Percentiles rank a stretch among this genome's conserved stretches.
Evolutionary conservation across 2,888 invertebrate species (phyloP).

Genomic region (Macaria liturata): DNA sequence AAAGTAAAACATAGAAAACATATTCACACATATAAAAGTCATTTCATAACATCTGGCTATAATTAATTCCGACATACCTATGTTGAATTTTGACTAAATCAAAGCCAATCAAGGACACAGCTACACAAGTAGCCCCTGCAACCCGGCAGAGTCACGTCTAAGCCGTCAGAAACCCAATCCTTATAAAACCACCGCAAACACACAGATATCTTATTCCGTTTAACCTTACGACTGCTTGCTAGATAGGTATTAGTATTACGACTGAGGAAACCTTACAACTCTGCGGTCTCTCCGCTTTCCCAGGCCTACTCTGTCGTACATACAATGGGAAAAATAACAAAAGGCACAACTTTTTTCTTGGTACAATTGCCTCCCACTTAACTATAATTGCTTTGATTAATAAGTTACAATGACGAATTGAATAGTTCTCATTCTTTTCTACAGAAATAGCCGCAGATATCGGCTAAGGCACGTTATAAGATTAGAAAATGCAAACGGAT

Average conservation of each 20-base stretch:
- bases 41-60: no score
- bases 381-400: no score
- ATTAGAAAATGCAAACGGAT: slow-evolving; percentile 80
- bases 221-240: slow-evolving; percentile 82
- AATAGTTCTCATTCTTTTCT: no score
- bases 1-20: no score
- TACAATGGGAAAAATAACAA: slow-evolving; percentile 21
- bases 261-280: slow-evolving; percentile 77
- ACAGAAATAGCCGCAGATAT: slow-evolving; percentile 27
- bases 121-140: background rate
- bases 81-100: no score
- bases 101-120: background rate
- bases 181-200: slow-evolving; percentile 52
- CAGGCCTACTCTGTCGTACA: slow-evolving; percentile 29
- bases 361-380: no score
- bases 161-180: slow-evolving; percentile 42
- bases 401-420: no score
- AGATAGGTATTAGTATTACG: slow-evolving; percentile 64
- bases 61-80: no score
- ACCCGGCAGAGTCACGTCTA: background rate
- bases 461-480: slow-evolving; percentile 79
- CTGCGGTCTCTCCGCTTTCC: slow-evolving; percentile 75
- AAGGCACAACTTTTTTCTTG: slow-evolving; percentile 7
- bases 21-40: no score
- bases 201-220: slow-evolving; percentile 81